These are phyloP conservation scores for Cheilosia vulpina DNA, from an alignment of 2,888 invertebrate genomes.

Conservation along the genomic window DNA sequence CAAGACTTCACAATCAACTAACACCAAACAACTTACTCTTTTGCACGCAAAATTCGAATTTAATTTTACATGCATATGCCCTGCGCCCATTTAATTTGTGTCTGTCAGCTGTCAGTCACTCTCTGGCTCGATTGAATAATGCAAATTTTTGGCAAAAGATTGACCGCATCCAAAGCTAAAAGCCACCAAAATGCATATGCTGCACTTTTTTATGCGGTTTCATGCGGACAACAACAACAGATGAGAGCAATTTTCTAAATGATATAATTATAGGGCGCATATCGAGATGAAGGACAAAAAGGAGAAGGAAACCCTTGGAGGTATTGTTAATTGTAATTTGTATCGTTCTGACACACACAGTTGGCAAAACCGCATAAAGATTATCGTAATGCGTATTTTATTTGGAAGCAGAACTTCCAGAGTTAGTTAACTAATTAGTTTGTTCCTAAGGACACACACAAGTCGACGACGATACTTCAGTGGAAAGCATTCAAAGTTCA, in stretches of 20 bases:
- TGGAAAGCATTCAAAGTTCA: too few species aligned
- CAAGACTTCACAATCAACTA: constrained; percentile 19
- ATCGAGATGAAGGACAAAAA: constrained; percentile 56
- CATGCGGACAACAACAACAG: constrained; percentile 77
- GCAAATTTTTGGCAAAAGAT: constrained; percentile 41
- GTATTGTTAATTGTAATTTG: constrained; percentile 60
- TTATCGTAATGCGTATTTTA: constrained; percentile 49
- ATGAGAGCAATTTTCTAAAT: constrained; percentile 82
- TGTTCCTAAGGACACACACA: constrained; percentile 22
- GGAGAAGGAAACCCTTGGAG: constrained; percentile 48
- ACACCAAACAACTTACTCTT: constrained; percentile 31
- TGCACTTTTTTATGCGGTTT: constrained; percentile 57
- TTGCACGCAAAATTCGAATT: constrained; percentile 68
- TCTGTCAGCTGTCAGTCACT: constrained; percentile 73
- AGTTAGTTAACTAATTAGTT: constrained; percentile 42
- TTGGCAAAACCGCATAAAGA: constrained; percentile 49
- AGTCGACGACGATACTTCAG: neutral
- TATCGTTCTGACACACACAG: constrained; percentile 36
- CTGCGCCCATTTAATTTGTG: constrained; percentile 56
- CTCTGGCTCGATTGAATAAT: constrained; percentile 60
- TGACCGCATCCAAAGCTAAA: constrained; percentile 27
- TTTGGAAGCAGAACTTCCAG: constrained; percentile 28
- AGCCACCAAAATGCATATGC: constrained; percentile 47
- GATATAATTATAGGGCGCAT: constrained; percentile 81
- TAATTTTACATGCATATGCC: constrained; percentile 37